These are phyloP conservation scores for Aleiodes alternator DNA, from an alignment of 2,888 invertebrate genomes.

Conservation along the genomic window DNA sequence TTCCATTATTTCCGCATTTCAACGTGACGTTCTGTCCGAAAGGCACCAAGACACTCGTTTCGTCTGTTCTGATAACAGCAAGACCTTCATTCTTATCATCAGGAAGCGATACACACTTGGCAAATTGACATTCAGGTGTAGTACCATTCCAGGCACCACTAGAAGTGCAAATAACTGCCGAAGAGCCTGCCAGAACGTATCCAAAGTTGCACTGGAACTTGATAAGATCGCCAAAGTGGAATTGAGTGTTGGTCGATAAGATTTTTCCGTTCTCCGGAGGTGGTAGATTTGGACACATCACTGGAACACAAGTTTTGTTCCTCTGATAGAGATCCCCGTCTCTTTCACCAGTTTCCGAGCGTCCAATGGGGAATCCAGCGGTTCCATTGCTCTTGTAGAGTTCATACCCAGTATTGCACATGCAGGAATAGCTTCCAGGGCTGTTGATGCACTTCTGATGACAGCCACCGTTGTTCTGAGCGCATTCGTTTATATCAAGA, in stretches of 20 bases:
- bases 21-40: slow-evolving; percentile 94
- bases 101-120: slow-evolving; percentile 91
- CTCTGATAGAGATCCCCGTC: slow-evolving; percentile 93
- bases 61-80: slow-evolving; percentile 85
- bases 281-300: slow-evolving; percentile 88
- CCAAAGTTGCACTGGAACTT: slow-evolving; percentile 97
- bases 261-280: slow-evolving; percentile 91
- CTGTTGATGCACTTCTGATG: slow-evolving; percentile 94
- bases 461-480: slow-evolving; percentile 91
- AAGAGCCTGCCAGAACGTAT: slow-evolving; percentile 92
- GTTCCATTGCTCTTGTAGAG: slow-evolving; percentile 92
- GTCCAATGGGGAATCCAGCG: slow-evolving; percentile 88
- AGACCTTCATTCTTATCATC: slow-evolving; percentile 93
- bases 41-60: slow-evolving; percentile 89
- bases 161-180: slow-evolving; percentile 90
- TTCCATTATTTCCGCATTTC: slow-evolving; percentile 86
- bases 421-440: slow-evolving; percentile 91
- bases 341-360: slow-evolving; percentile 89
- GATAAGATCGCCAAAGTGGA: slow-evolving; percentile 92
- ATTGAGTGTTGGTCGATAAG: slow-evolving; percentile 87
- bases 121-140: slow-evolving; percentile 96
- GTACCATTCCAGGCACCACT: slow-evolving; percentile 96
- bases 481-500: slow-evolving; percentile 92
- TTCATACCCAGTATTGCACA: slow-evolving; percentile 94
- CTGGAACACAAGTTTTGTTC: slow-evolving; percentile 96